phyloP scores from a whole-genome alignment of 2,888 invertebrate genomes.

The Spisula subtruncata region DNA sequence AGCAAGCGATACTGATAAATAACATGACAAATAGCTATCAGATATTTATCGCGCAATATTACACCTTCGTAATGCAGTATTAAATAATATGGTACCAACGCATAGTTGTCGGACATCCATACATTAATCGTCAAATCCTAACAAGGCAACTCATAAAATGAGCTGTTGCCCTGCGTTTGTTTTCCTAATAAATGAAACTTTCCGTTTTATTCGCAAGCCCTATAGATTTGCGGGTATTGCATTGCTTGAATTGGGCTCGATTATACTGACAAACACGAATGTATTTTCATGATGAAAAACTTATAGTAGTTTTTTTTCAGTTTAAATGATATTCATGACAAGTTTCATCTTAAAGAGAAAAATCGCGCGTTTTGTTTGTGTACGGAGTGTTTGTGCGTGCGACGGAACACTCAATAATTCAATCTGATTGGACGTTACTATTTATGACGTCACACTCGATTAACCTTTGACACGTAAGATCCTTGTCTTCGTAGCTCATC shows the following conservation, averaged over 20 bases:
- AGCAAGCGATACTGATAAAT: conserved; percentile 5
- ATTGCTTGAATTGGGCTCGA: not conserved
- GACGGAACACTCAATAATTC: not conserved
- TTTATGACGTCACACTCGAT: conserved; percentile 63
- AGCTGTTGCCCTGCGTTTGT: too few species aligned
- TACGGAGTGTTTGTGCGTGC: not conserved
- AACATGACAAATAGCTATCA: not conserved
- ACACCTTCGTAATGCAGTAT: not conserved
- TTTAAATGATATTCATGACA: not conserved
- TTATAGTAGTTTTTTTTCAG: not conserved
- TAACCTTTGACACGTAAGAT: conserved; percentile 60
- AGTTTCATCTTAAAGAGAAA: not conserved
- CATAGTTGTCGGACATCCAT: not conserved
- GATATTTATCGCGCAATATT: not conserved
- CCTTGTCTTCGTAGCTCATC: conserved; percentile 58
- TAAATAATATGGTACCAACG: not conserved
- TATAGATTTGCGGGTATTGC: not conserved
- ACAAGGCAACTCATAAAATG: too few species aligned
- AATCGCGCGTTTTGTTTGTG: not conserved
- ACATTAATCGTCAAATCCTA: too few species aligned
- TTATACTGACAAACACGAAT: not conserved
- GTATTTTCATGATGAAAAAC: not conserved
- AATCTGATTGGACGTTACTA: conserved; percentile 29
- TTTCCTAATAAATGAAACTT: not conserved
- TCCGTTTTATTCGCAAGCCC: not conserved